These are phyloP conservation scores for Trachymyrmex septentrionalis DNA, from an alignment of 1,140 invertebrate genomes.

Conservation along the genomic window DNA sequence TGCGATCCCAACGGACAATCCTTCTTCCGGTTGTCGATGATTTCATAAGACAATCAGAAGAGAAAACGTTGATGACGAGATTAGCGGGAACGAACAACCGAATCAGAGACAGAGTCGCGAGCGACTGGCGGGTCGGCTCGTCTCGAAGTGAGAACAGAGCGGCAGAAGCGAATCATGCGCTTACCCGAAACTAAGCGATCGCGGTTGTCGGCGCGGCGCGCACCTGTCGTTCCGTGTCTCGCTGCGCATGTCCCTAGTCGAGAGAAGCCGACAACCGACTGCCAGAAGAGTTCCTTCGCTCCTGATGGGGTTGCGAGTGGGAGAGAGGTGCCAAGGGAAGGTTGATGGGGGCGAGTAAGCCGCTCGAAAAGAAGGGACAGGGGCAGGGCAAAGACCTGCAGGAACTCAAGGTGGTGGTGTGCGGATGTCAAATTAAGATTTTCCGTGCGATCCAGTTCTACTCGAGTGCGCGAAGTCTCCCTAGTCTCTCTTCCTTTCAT, in stretches of 20 bases:
- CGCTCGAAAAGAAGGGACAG: slow-evolving; percentile 44
- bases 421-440: slow-evolving; percentile 64
- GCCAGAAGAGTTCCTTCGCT: slow-evolving; percentile 60
- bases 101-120: slow-evolving; percentile 51
- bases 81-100: slow-evolving; percentile 35
- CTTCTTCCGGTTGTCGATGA: background rate
- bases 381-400: background rate
- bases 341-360: slow-evolving; percentile 14
- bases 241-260: slow-evolving; percentile 70
- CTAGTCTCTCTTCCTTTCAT: background rate
- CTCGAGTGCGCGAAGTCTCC: slow-evolving; percentile 15
- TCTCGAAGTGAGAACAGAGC: slow-evolving; percentile 54
- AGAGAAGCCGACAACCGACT: slow-evolving; percentile 72
- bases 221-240: slow-evolving; percentile 72
- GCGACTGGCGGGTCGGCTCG: slow-evolving; percentile 42
- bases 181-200: slow-evolving; percentile 74
- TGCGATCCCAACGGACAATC: background rate
- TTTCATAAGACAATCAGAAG: background rate
- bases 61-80: background rate
- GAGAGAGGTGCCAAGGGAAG: slow-evolving; percentile 52
- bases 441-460: slow-evolving; percentile 18
- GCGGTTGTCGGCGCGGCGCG: slow-evolving; percentile 69
- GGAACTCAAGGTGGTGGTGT: slow-evolving; percentile 26
- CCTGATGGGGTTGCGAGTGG: slow-evolving; percentile 26
- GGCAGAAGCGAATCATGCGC: slow-evolving; percentile 71